phyloP scores from a whole-genome alignment of 64 coral and sea anemone genomes.

The Montipora capricornis region DNA sequence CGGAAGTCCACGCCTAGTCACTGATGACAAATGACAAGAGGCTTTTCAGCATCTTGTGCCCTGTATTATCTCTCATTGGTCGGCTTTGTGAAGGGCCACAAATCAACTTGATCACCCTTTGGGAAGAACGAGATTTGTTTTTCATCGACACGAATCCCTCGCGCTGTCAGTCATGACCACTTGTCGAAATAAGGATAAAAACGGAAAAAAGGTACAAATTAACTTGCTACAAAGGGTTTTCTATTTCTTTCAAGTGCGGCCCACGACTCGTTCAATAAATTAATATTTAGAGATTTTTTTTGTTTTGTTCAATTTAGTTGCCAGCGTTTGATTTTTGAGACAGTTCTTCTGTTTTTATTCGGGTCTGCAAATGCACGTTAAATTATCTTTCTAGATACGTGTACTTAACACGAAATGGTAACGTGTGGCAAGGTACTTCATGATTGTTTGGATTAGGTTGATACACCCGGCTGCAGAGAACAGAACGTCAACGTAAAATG shows the following conservation, averaged over 20 bases:
- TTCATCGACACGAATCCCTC: constrained; percentile 68
- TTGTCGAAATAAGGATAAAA: neutral
- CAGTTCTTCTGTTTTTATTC: neutral
- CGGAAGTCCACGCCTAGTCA: constrained; percentile 95
- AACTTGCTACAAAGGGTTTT: constrained; percentile 28
- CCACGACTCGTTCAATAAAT: constrained; percentile 30
- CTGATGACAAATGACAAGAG: constrained; percentile 92
- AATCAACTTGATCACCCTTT: constrained; percentile 86
- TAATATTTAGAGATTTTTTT: constrained; percentile 34
- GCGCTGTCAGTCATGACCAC: constrained; percentile 21
- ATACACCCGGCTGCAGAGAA: neutral
- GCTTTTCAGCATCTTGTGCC: constrained; percentile 65
- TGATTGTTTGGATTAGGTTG: constrained; percentile 39
- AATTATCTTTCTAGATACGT: constrained; percentile 23
- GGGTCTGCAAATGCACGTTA: constrained; percentile 26
- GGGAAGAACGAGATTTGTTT: constrained; percentile 65
- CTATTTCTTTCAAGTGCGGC: constrained; percentile 12
- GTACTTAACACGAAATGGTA: constrained; percentile 28
- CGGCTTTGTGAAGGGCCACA: constrained; percentile 72
- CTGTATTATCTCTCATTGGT: constrained; percentile 86
- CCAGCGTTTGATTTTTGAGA: neutral
- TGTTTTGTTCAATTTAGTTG: constrained; percentile 35
- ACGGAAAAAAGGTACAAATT: constrained; percentile 34
- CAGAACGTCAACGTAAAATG: constrained; percentile 18
- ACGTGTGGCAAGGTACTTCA: constrained; percentile 32